Conservation (phyloP, 1,140 invertebrate species). For the Aphelinus certus region DNA sequence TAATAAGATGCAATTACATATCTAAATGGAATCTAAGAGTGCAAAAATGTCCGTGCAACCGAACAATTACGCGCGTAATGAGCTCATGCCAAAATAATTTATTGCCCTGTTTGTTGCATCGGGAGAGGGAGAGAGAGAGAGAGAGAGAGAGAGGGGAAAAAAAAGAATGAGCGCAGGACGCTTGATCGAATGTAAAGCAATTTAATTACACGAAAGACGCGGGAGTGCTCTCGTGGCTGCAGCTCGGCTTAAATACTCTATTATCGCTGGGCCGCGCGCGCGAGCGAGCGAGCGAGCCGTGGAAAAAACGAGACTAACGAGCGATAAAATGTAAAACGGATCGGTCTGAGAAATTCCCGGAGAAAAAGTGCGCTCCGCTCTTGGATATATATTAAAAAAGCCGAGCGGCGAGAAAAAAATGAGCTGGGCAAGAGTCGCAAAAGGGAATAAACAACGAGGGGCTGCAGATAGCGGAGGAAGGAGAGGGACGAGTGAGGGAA, state of each 20-base stretch:
- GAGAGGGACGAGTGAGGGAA: slow-evolving; percentile 23
- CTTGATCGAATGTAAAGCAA: slow-evolving; percentile 39
- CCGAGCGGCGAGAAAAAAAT: slow-evolving; percentile 37
- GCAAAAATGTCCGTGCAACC: slow-evolving; percentile 1
- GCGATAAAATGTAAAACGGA: slow-evolving; percentile 18
- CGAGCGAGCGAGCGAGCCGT: neutral
- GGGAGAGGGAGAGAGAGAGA: slow-evolving; percentile 10
- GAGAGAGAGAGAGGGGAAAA: neutral
- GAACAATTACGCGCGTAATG: slow-evolving; percentile 36
- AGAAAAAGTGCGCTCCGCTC: slow-evolving; percentile 13
- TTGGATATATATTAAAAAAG: slow-evolving; percentile 11
- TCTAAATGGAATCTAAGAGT: slow-evolving; percentile 37
- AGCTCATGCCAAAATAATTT: slow-evolving; percentile 37
- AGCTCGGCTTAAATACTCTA: slow-evolving; percentile 36
- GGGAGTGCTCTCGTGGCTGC: neutral
- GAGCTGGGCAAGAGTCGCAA: slow-evolving; percentile 18
- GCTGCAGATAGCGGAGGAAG: slow-evolving; percentile 3
- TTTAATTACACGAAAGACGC: slow-evolving; percentile 36
- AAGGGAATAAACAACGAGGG: slow-evolving; percentile 5
- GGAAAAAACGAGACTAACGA: neutral
- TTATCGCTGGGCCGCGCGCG: slow-evolving; percentile 3
- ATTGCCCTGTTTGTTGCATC: slow-evolving; percentile 2
- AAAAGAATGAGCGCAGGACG: neutral
- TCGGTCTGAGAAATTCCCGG: slow-evolving; percentile 13
- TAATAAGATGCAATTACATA: slow-evolving; percentile 33